Evolutionary conservation across 2,888 invertebrate species (phyloP).

Genomic region (Drosophila antonietae): DNA sequence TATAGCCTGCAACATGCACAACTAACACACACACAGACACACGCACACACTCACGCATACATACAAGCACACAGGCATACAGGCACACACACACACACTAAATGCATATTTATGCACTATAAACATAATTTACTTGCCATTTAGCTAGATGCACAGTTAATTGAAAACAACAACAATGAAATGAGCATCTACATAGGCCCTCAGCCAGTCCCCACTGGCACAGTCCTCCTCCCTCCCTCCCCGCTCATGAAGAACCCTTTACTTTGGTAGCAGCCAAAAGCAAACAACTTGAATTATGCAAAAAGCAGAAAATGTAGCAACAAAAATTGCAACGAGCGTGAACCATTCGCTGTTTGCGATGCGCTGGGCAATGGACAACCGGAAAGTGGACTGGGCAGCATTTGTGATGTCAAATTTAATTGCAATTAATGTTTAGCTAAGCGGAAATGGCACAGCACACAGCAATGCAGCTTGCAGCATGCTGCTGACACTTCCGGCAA

Average conservation of each 20-base stretch:
- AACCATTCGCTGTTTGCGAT: conserved; percentile 39
- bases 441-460: conserved; percentile 61
- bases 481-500: conserved; percentile 59
- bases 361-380: background rate
- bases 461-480: conserved; percentile 14
- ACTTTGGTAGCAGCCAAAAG: conserved; percentile 27
- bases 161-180: conserved; percentile 70
- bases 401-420: conserved; percentile 72
- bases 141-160: conserved; percentile 71
- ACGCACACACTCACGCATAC: conserved; percentile 2
- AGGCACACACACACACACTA: conserved; percentile 10
- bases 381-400: conserved; percentile 8
- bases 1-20: background rate
- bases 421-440: conserved; percentile 75
- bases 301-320: conserved; percentile 58
- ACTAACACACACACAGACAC: conserved; percentile 3
- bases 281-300: conserved; percentile 73
- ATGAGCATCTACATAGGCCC: background rate
- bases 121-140: conserved; percentile 74
- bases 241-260: background rate
- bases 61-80: background rate
- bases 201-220: background rate
- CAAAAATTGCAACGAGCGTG: conserved; percentile 63
- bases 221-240: too few relatives aligned
- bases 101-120: conserved; percentile 68